Evolutionary conservation across 2,888 invertebrate species (phyloP), one percentile per base, ranked within the genome.

Genomic region (Caenorhabditis panamensis): DNA sequence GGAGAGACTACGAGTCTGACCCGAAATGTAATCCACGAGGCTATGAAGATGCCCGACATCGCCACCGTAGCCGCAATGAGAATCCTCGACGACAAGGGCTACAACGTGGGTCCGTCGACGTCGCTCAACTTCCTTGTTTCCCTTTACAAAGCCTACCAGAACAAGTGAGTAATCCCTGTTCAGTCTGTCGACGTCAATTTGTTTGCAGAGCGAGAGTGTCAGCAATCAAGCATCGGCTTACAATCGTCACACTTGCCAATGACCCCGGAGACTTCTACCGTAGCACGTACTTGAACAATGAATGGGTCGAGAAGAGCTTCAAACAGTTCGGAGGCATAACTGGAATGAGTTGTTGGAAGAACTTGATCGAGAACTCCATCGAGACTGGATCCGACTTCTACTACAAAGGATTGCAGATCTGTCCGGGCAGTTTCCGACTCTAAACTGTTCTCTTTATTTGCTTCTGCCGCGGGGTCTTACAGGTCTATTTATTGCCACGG

Each of bases 11-110:
- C 86, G 5, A 87, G 88, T 78, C 68, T 89, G 20, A 81, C 82
- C 1, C 84, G 88, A 11, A 79, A 85, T 20, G 89, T 86, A 5
- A 82, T 89, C 44, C 86, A 89, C 63, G 84, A 88, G 44, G 84
- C 88, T 0, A 77, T 87, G 71, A 88, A 86, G 59, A 84, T 89
- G 71, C 89, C 89, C 1, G 89, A 89, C 63, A 82, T 88, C 31
- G 89, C 89, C 5, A 83, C 87, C 2, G 83, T 86, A 8, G 89
- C 89, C 1, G 87, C 86, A 0, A 86, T 88, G 85, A 59, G 82
- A 37, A 79, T 82, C 16, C 71, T 85, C 22, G 72, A 80, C 51
- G 68, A 75, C 37, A 71, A 67, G 18, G 81, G 82, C 26, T 80
- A 79, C 51, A 84, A 85, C 47, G 84, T 75, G 4, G 86, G 86